Evolutionary conservation across 2,113 vertebrate genomes (phyloP).

Genomic region (Chaetops frenatus): DNA sequence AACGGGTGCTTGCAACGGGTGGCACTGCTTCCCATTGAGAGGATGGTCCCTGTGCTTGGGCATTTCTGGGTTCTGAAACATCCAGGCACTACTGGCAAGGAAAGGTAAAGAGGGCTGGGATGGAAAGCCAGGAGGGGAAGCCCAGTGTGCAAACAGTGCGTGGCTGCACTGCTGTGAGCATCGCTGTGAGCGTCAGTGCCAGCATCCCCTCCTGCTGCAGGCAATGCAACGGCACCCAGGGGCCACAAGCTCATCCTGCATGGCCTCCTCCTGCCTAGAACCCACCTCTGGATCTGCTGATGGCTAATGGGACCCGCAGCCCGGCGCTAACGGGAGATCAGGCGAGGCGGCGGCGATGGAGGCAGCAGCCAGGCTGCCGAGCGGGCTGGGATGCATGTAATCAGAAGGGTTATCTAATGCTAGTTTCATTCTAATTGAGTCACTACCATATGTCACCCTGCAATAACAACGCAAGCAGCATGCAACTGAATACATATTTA

Average conservation of each 20-base stretch:
- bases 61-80: neutral
- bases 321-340: neutral
- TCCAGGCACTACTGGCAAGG: accelerated
- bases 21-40: accelerated
- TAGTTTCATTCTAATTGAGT: conserved; percentile 82
- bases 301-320: neutral
- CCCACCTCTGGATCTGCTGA: neutral
- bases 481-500: conserved; percentile 85
- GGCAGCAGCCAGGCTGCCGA: conserved; percentile 48
- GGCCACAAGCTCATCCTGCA: neutral
- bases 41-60: accelerated
- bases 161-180: accelerated
- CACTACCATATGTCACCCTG: conserved; percentile 81
- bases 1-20: accelerated
- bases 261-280: neutral
- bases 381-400: conserved; percentile 71
- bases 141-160: accelerated
- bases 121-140: accelerated
- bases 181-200: neutral
- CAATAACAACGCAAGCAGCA: conserved; percentile 81
- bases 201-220: neutral
- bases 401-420: conserved; percentile 82
- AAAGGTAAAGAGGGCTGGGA: neutral
- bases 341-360: neutral
- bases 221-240: accelerated